Base-by-base conservation (phyloP, 2,888 invertebrate species). In the Epirrhoe tristata region DNA sequence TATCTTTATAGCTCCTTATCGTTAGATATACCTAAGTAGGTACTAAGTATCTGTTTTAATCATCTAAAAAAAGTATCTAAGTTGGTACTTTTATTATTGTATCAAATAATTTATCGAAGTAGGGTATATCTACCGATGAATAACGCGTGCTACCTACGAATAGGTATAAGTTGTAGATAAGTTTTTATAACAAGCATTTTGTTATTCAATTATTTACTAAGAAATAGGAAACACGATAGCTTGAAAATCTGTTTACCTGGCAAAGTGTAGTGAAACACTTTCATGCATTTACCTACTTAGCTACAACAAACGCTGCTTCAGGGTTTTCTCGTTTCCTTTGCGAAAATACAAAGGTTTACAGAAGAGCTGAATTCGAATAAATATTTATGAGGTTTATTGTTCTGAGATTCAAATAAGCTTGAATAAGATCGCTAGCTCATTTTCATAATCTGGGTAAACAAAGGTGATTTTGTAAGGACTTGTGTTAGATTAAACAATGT, bases 311-410 rank as follows among this genome's bases (percentile, higher is more conserved):
- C 36, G 61, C 52, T 57, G 60, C 36, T 53, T 61, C 57, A 58
- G 46, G 36, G 31, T 48, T 61, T 56, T 51, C 50, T 55, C 48
- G 50, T 46, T 54, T 12, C 59, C 36, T 17, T 58, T 52, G 58
- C 67, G 59, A 65, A 58, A 55, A 63, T 46, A 65, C 69, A 69
- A 66, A 70, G 59, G 56, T 57, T 61, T 60, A 62, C 69, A 66
- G 71, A 66, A 67, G 72, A 70, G 52, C 66, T 68, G 66, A 64
- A 64, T 65, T 58, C 16, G 17, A 48, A 67, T 71, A 70, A 69
- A 74, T 74, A 74, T 74, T 71, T 71, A 74, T 70, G 52, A 71
- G 66, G 66, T n/a, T 67, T 69, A 73, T 74, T 74, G 73, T 73
- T 73, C 67, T 67, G 73, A 53, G 63, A 70, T 73, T 73, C 70